Percentiles rank a stretch among this genome's conserved stretches.
Conservation (phyloP, 1,140 invertebrate genomes). For the Hestina assimilis region DNA sequence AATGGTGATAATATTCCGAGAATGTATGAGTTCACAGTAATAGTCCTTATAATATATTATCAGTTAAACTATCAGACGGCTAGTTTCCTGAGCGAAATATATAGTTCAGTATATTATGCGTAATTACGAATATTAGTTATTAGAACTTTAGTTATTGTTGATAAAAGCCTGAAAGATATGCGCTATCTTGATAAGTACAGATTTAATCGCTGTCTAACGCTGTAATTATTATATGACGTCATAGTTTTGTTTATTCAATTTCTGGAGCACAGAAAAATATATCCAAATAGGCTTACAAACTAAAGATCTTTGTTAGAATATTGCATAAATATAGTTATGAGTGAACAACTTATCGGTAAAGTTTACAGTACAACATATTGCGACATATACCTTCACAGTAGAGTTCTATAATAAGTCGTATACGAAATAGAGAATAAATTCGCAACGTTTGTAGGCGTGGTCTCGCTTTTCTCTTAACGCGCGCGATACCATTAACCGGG, state of each 20-base stretch:
- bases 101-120: background rate
- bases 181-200: background rate
- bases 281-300: background rate
- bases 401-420: background rate
- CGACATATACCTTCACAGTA: background rate
- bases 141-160: background rate
- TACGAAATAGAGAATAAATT: conserved; percentile 16
- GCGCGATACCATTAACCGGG: conserved; percentile 45
- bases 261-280: background rate
- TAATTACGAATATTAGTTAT: background rate
- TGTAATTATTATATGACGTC: background rate
- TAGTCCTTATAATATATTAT: background rate
- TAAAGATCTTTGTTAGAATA: conserved; percentile 11
- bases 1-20: conserved; percentile 1
- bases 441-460: conserved; percentile 37
- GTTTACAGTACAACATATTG: background rate
- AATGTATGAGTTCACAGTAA: conserved; percentile 5
- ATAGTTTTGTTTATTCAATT: background rate
- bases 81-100: background rate
- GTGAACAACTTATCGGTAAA: conserved; percentile 1
- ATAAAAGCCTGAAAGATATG: background rate
- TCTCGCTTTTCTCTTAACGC: conserved; percentile 25
- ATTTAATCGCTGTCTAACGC: background rate
- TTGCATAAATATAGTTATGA: too few species aligned
- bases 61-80: background rate